Conservation (phyloP, 2,888 invertebrate species). For the Volucella zonaria region DNA sequence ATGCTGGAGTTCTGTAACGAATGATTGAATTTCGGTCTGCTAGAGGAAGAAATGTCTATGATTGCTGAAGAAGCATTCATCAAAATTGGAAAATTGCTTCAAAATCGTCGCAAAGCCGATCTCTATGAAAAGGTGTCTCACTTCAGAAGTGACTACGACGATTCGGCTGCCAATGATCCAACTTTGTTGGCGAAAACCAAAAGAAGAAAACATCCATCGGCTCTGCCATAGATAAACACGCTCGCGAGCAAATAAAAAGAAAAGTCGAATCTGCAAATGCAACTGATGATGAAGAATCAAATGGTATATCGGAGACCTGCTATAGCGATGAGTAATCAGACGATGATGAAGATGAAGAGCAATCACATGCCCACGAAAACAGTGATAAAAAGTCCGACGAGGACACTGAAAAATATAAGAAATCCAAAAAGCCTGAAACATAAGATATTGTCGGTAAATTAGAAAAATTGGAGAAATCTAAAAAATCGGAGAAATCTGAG, state of each 20-base stretch:
- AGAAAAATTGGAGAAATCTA: too few relatives aligned
- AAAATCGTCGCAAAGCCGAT: conserved; percentile 86
- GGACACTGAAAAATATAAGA: conserved; percentile 37
- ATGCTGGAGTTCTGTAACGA: conserved; percentile 81
- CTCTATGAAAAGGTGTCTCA: conserved; percentile 85
- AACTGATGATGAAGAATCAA: conserved; percentile 32
- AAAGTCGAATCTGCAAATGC: conserved; percentile 75
- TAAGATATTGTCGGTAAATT: background rate
- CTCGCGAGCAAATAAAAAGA: conserved; percentile 79
- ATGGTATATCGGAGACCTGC: conserved; percentile 45
- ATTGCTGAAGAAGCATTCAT: conserved; percentile 86
- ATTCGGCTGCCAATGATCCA: conserved; percentile 85
- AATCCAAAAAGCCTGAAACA: background rate
- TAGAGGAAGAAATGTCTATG: conserved; percentile 80
- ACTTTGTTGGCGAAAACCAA: conserved; percentile 84
- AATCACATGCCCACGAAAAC: conserved; percentile 76
- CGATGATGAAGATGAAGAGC: conserved; percentile 76
- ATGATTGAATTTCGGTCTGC: conserved; percentile 78
- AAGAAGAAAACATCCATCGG: conserved; percentile 83
- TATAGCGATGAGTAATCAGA: conserved; percentile 76
- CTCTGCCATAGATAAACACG: conserved; percentile 84
- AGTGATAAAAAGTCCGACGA: conserved; percentile 75
- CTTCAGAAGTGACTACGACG: conserved; percentile 83
- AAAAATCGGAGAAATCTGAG: too few relatives aligned
- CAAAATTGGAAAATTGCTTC: conserved; percentile 86